Base-by-base conservation (phyloP, 2,797 vertebrate genomes). In the Acrossocheilus wenchowensis region DNA sequence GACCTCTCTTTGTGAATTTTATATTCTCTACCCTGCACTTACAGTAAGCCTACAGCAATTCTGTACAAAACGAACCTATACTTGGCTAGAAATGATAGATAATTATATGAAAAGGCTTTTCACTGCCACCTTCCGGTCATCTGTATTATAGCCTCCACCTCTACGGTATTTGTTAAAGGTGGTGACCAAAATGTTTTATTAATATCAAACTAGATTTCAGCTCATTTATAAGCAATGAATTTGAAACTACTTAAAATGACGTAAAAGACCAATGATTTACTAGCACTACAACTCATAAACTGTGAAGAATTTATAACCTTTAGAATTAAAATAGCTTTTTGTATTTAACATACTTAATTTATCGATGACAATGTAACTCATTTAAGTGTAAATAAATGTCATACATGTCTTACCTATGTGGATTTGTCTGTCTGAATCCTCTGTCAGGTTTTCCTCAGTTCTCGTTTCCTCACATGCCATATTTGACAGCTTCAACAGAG, bases 381-480 rank as follows among this genome's bases (percentile, higher is more conserved):
- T 36, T 79, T 3, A 19, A 30, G 62, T 36, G 43, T 36, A 68
- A 50, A 68, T 78, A 57, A 30, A 66, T 34, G 8, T 14, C 23
- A 23, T 4, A 5, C 2, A 36, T 30, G n/a, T 21, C 77, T 62
- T 85, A 85, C 83, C 66, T 30, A 10, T 45, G 39, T 54, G 12
- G 14, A 43, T 34, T n/a, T 85, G 50, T 57, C n/a, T 12, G 19
- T 36, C 64, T 48, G 75, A 85, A 69, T 79, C 77, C 3, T 41
- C 43, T 21, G 57, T 64, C 23, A 30, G 10, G 30, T 23, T 75
- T 73, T 41, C 69, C 43, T 64, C 6, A 81, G 43, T 52, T 74
- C 14, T 81, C 43, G 66, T 78, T 54, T 81, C 84, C 34, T 52
- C 57, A 74, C 52, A 64, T 43, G 81, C 84, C 84, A 86, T 86